Evolutionary conservation across 2,113 vertebrate species (phyloP), one percentile per base, ranked within the genome.

Genomic region (Alosa alosa): DNA sequence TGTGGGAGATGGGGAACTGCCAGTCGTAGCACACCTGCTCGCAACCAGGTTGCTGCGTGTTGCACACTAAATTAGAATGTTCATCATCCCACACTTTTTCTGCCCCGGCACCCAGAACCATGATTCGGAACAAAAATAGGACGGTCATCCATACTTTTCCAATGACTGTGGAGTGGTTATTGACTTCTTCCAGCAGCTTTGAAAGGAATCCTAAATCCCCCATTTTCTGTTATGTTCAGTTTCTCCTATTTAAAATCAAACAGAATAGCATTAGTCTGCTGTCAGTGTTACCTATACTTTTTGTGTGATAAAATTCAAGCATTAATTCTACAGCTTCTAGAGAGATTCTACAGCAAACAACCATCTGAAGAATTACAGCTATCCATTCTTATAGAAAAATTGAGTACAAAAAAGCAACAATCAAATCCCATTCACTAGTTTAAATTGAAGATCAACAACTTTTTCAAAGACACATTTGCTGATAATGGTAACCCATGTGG

Each of bases 141-240:
- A 95, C 94, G n/a, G 93, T 96, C 94, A 96, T 95, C 96, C 96
- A 96, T 90, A 96, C 93, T 91, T 96, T 96, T 6, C 96, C 95
- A 4, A 96, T 90, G 45, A 95, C 94, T 0, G 96, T 96, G 83
- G 95, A 96, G 68, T 96, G 95, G 60, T 93, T 90, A 89, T 96
- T 94, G 83, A 96, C 95, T 88, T 95, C 93, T 84, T 96, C 94
- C 93, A 96, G 92, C 60, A 96, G 88, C 0, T 2, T 47, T 0
- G 95, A 96, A 17, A 96, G 90, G 85, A 96, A 94, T 0, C 94
- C 94, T 94, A 94, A 96, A 88, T 96, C 95, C 85, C 95, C 95
- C 96, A 96, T 96, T 78, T 39, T 86, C 55, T 86, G 91, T 83
- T 25, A 15, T 10, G 1, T n/a, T 85, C 90, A 83, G 78, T n/a